Evolutionary conservation across 2,797 vertebrate genomes (phyloP).

Genomic region (Protosalanx chinensis): DNA sequence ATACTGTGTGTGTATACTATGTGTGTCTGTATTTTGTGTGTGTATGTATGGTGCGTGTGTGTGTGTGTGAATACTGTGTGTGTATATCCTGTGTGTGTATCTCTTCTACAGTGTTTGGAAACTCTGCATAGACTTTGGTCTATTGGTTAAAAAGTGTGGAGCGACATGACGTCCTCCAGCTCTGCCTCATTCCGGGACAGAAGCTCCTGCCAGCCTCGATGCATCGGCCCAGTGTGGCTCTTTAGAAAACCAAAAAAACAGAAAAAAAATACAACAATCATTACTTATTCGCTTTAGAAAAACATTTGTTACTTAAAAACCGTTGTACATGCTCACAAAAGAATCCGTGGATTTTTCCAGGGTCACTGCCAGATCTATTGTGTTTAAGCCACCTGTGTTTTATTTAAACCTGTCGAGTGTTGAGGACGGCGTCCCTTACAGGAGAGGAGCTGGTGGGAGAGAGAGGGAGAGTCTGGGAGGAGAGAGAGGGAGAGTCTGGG

Average conservation of each 20-base stretch:
- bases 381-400: slow-evolving; percentile 32
- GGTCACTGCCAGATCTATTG: not conserved
- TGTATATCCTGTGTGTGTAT: slow-evolving; percentile 65
- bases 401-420: slow-evolving; percentile 36
- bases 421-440: slow-evolving; percentile 24
- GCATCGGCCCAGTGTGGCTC: slow-evolving; percentile 67
- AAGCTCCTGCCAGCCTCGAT: slow-evolving; percentile 72
- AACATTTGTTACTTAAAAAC: not conserved
- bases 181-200: slow-evolving; percentile 72
- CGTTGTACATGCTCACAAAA: slow-evolving; percentile 15
- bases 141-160: slow-evolving; percentile 89
- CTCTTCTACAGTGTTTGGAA: slow-evolving; percentile 38
- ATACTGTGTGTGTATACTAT: slow-evolving; percentile 57
- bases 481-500: no score
- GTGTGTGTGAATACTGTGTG: slow-evolving; percentile 65
- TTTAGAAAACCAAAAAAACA: slow-evolving; percentile 25
- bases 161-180: slow-evolving; percentile 92
- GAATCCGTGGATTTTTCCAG: slow-evolving; percentile 13
- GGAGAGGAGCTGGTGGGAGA: slow-evolving; percentile 23
- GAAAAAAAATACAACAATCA: slow-evolving; percentile 16
- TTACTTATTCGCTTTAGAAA: slow-evolving; percentile 10
- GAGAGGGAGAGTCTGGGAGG: not conserved
- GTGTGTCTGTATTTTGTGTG: no score
- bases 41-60: slow-evolving; percentile 72
- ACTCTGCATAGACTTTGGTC: slow-evolving; percentile 66